Percentiles rank a stretch among this genome's conserved stretches.
Evolutionary conservation across 1,140 invertebrate genomes (phyloP).

Genomic region (Drosophila navojoa): DNA sequence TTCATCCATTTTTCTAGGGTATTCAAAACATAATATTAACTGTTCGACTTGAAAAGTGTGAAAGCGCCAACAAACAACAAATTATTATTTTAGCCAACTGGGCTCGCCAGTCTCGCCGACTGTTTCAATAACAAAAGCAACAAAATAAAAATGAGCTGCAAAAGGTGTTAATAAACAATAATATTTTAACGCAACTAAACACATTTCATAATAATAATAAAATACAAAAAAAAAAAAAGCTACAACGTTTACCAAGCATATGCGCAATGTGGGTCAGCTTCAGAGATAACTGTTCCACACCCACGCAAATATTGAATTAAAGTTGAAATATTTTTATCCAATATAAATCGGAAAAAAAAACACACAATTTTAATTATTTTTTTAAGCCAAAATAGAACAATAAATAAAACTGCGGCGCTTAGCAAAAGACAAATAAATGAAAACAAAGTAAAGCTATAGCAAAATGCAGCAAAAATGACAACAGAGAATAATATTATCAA

Average conservation of each 20-base stretch:
- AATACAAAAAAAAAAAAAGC: neutral
- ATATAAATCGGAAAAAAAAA: neutral
- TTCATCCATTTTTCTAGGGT: constrained; percentile 1
- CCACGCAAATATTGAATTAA: constrained; percentile 4
- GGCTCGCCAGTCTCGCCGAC: constrained; percentile 1
- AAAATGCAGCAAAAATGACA: neutral
- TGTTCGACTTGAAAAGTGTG: constrained; percentile 19
- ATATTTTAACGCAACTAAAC: constrained; percentile 21
- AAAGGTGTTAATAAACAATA: constrained; percentile 29
- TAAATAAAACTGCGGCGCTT: constrained; percentile 30
- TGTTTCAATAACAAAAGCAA: constrained; percentile 9
- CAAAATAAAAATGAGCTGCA: neutral
- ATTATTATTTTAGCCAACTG: constrained; percentile 5
- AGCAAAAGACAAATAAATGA: constrained; percentile 19
- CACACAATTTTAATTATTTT: too few species aligned
- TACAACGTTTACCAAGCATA: constrained; percentile 18
- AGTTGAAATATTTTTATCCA: constrained; percentile 6
- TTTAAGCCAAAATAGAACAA: too few species aligned
- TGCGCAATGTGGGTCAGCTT: constrained; percentile 32
- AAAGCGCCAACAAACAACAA: constrained; percentile 31
- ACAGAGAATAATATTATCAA: neutral
- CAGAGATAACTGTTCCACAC: neutral
- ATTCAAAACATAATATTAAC: neutral
- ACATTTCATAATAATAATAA: constrained; percentile 3
- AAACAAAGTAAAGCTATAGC: neutral